These are phyloP conservation scores for Lampris megalopsis DNA, from an alignment of 2,113 vertebrate genomes.

Conservation along the genomic window DNA sequence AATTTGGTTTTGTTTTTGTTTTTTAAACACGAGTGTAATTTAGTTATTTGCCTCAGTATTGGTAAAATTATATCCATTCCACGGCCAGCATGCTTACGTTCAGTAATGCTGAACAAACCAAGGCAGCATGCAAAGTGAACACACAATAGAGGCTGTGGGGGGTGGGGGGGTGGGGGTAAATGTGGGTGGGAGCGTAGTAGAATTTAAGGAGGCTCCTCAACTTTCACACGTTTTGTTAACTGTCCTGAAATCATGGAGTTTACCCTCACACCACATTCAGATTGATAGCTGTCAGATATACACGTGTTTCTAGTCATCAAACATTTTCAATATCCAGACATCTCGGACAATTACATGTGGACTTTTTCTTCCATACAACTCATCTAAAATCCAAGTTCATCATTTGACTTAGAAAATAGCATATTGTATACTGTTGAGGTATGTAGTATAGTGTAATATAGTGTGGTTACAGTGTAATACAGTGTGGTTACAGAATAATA, in stretches of 20 bases:
- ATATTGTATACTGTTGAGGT: too few species aligned
- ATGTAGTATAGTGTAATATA: too few species aligned
- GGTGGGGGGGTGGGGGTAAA: slow-evolving; percentile 14
- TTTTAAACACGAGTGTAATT: neutral
- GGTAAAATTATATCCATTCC: neutral
- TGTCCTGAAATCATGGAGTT: neutral
- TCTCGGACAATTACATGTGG: too few species aligned
- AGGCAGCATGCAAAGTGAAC: slow-evolving; percentile 51
- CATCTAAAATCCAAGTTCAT: too few species aligned
- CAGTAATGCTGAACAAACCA: slow-evolving; percentile 32
- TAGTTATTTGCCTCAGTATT: neutral
- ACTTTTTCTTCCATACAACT: too few species aligned
- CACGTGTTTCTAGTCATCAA: too few species aligned
- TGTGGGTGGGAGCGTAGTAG: slow-evolving; percentile 1
- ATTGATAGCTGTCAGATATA: neutral
- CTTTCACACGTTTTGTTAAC: neutral
- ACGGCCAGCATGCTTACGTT: slow-evolving; percentile 19
- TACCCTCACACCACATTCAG: neutral
- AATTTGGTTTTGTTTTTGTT: neutral
- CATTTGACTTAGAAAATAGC: too few species aligned
- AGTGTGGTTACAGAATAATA: too few species aligned
- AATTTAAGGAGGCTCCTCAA: slow-evolving; percentile 61
- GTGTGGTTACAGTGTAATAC: too few species aligned
- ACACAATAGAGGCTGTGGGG: slow-evolving; percentile 45
- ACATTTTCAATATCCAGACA: too few species aligned